Base-by-base conservation (phyloP, 2,797 vertebrate genomes). In the Onychomys arenicola region DNA sequence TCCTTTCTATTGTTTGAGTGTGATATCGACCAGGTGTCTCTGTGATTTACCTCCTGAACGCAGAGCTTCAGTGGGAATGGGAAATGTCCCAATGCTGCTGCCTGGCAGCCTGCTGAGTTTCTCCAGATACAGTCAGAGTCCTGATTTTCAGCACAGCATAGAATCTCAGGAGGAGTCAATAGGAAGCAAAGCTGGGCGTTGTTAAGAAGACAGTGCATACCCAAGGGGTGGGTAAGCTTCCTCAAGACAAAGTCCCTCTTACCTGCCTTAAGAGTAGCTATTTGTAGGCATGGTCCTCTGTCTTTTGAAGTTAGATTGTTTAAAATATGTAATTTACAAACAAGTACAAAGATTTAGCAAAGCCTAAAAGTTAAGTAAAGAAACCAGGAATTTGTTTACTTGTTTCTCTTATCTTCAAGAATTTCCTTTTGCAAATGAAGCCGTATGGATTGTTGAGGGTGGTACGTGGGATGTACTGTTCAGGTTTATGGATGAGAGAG, bases 31-130 rank as follows among this genome's bases (percentile, higher is more conserved):
- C 37, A 46, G 23, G 17, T 1, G 80, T 63, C 75, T 88, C 67
- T 89, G 46, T n/a, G 73, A 94, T 85, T 96, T 83, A 46, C 32
- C 81, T 77, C 81, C 55, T 80, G 43, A 71, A 43, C 10, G 11
- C 81, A 95, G 93, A 43, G n/a, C 46, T 43, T 43, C 40, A 25
- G 55, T 61, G 17, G 7, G 55, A 23, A 2, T 43, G 27, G 37
- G 29, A 3, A 76, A 76, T 61, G 55, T 12, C 55, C 16, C 27
- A 34, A 2, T 3, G 13, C 29, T n/a, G 40, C 6, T 5, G n/a
- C 12, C 55, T 59, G 11, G 29, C 29, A 46, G 37, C 69, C 27
- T 34, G 73, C 59, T 5, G n/a, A 7, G 16, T 59, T 88, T 73
- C 25, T 63, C 25, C 88, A 49, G 40, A 23, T n/a, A 63, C 4